Base-by-base conservation (phyloP, 35 echinoderm and acorn worm species). In the Acanthaster planci region DNA sequence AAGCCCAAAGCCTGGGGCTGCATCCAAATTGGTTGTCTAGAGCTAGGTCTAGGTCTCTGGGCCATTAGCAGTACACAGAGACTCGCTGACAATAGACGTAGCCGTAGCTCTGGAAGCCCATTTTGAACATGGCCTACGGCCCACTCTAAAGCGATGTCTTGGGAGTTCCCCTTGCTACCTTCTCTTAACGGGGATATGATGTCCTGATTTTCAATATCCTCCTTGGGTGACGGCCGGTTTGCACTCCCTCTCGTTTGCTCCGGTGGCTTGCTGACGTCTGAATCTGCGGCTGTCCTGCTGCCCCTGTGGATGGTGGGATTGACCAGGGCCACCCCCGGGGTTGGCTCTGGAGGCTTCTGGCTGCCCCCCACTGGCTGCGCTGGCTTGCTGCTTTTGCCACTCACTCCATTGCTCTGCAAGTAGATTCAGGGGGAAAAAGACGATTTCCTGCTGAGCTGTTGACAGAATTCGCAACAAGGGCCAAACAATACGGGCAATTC, bases 161-260 rank as follows among this genome's bases (percentile, higher is more conserved):
- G 42, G 42, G 12, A 47, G 12, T 6, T 47, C 42, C n/a, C n/a
- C 4, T 47, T 6, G 42, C 26, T 32, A 89, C 87, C 87, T 76
- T 89, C 87, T 76, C 87, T 89, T 26, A 89, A 60, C 47, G 87
- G 87, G 19, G 87, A 89, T 27, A 89, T 89, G 60, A 89, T 76
- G 47, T 89, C 87, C 78, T 82, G 59, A 40, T 80, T 89, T 31
- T 89, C 87, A 17, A 89, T 55, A 8, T 89, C 59, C 16, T 82
- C 34, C 4, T 55, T 19, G 0, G 77, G 77, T 67, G 79, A 42
- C 15, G 78, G n/a, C 10, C 53, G 44, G 34, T 86, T 50, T 18
- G 39, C 51, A 26, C 31, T 77, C 29, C 53, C 67, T 18, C 76
- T 78, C 2, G 29, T 34, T 35, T 36, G 21, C 23, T 72, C 64